A percentile compares a stretch with the other conserved stretches of the same genome.
Conservation (phyloP, 2,888 invertebrate genomes). For the Leptarthrus brevirostris region DNA sequence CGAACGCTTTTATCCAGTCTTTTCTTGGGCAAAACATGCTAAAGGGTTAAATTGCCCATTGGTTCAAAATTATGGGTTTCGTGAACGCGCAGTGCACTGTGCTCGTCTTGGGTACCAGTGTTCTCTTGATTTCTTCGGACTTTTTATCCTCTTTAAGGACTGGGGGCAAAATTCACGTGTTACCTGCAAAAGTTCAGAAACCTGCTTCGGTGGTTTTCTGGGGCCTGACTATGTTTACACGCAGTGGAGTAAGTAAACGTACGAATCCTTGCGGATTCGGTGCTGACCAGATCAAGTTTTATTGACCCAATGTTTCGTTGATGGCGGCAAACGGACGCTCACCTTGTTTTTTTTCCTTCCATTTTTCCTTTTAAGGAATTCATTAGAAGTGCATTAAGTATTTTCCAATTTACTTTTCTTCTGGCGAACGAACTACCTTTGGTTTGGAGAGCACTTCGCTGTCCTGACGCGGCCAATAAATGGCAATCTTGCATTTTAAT, state of each 20-base stretch:
- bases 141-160: constrained; percentile 37
- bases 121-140: constrained; percentile 29
- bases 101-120: constrained; percentile 21
- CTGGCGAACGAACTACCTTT: constrained; percentile 17
- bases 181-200: constrained; percentile 50
- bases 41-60: constrained; percentile 67
- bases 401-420: constrained; percentile 52
- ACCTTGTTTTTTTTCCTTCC: constrained; percentile 25
- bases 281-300: constrained; percentile 50
- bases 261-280: constrained; percentile 24
- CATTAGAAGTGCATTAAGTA: constrained; percentile 51
- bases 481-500: constrained; percentile 52
- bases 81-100: constrained; percentile 53
- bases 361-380: constrained; percentile 44
- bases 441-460: neutral
- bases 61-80: constrained; percentile 67
- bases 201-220: constrained; percentile 39
- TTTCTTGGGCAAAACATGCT: constrained; percentile 59
- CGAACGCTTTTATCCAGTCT: constrained; percentile 3
- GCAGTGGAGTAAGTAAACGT: neutral
- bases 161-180: constrained; percentile 39
- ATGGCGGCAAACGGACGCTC: constrained; percentile 44
- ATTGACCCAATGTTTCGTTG: constrained; percentile 50
- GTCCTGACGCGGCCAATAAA: constrained; percentile 40
- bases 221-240: neutral